phyloP scores from a whole-genome alignment of 2,113 vertebrate species.

The Heterotilapia buettikoferi region DNA sequence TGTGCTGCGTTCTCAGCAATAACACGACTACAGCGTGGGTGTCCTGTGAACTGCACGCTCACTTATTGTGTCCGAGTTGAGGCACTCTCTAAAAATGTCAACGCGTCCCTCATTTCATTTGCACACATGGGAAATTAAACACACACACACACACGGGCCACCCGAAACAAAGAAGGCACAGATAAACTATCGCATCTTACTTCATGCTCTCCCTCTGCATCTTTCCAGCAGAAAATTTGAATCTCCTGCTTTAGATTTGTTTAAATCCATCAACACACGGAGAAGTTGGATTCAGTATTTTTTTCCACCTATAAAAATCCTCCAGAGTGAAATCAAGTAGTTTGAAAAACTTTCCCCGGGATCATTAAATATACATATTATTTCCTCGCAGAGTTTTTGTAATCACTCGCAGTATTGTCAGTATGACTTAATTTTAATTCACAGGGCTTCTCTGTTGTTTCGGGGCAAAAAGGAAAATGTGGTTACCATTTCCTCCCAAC shows the following conservation, averaged over 20 bases:
- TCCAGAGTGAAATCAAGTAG: neutral
- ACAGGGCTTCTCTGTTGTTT: neutral
- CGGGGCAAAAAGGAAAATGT: neutral
- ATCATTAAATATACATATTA: constrained; percentile 14
- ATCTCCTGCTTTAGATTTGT: neutral
- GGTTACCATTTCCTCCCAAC: neutral
- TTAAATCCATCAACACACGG: neutral
- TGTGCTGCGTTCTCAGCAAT: neutral
- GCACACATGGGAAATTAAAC: neutral
- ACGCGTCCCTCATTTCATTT: neutral
- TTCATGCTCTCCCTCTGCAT: neutral
- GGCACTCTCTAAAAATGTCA: neutral
- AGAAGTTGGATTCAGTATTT: constrained; percentile 5
- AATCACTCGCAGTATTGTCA: neutral
- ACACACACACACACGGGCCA: neutral
- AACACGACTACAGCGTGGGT: neutral
- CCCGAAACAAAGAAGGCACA: neutral
- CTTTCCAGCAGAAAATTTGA: neutral
- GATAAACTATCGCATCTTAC: neutral
- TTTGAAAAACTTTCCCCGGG: constrained; percentile 8
- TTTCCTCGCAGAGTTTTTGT: neutral
- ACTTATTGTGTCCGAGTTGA: neutral
- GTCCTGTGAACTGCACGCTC: neutral
- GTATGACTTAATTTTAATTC: constrained; percentile 1
- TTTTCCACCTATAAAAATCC: constrained; percentile 32